Percentiles rank a stretch among this genome's conserved stretches.
Evolutionary conservation across 2,113 vertebrate genomes (phyloP).

Genomic region (Oryzias javanicus): DNA sequence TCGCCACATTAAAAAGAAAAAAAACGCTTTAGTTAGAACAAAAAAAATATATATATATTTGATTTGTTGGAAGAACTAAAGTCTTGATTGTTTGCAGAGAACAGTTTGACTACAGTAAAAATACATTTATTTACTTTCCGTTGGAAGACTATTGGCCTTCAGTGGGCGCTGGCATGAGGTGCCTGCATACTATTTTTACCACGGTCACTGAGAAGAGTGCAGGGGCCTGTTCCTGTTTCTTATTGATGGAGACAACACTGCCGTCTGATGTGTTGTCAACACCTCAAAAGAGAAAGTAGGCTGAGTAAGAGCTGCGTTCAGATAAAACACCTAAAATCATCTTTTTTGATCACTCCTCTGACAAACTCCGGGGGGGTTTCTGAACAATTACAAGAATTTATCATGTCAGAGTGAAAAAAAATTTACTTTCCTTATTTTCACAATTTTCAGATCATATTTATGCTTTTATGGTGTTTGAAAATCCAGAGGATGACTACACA

Average conservation of each 20-base stretch:
- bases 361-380: background rate
- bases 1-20: background rate
- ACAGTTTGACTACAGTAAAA: no score
- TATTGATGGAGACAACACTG: constrained; percentile 12
- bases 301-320: background rate
- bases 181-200: background rate
- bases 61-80: no score
- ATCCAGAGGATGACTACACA: no score
- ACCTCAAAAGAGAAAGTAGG: background rate
- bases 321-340: background rate
- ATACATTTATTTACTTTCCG: no score
- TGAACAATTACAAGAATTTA: background rate
- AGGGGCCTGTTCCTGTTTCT: background rate
- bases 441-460: no score
- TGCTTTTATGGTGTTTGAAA: no score
- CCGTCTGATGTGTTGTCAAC: constrained; percentile 1
- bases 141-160: no score
- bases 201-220: constrained; percentile 2
- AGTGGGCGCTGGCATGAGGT: no score
- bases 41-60: no score
- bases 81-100: no score
- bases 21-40: background rate
- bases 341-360: no score
- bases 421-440: background rate
- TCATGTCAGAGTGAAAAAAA: background rate